Evolutionary conservation across 2,113 vertebrate species (phyloP).

Genomic region (Pipra filicauda): DNA sequence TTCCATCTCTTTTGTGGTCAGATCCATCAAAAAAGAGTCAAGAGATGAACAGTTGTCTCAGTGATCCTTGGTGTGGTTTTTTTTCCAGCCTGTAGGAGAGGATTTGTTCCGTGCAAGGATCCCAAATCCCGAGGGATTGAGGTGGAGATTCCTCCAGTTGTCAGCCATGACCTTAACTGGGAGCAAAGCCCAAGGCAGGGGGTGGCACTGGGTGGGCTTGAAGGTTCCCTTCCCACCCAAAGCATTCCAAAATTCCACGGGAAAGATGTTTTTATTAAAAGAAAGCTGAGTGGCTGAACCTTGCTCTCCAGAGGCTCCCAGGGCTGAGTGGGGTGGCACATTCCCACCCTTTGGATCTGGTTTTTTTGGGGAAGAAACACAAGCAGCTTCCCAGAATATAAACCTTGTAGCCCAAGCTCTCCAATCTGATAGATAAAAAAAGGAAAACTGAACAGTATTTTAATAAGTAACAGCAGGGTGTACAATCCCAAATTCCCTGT

Average conservation of each 20-base stretch:
- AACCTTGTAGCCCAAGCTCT: not conserved
- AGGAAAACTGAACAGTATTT: fast-evolving
- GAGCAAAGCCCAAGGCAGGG: not conserved
- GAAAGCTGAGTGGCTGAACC: not conserved
- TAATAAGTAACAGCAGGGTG: not conserved
- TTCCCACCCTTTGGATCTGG: not conserved
- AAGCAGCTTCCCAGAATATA: not conserved
- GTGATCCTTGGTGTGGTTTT: not conserved
- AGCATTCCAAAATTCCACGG: not conserved
- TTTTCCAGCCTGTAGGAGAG: not conserved
- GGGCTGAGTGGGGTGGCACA: not conserved
- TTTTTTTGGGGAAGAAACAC: not conserved
- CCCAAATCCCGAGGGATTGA: not conserved
- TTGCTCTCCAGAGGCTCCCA: not conserved
- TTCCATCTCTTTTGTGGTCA: not conserved
- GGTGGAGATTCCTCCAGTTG: not conserved
- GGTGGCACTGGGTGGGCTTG: not conserved
- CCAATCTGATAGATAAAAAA: not conserved
- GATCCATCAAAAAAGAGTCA: not conserved
- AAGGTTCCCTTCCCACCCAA: not conserved
- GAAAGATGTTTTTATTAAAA: not conserved
- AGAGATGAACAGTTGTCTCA: not conserved
- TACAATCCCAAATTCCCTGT: not conserved
- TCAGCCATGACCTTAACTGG: not conserved
- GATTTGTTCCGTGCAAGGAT: not conserved